Conservation (phyloP, 2,113 vertebrate species). For the Ictalurus punctatus region DNA sequence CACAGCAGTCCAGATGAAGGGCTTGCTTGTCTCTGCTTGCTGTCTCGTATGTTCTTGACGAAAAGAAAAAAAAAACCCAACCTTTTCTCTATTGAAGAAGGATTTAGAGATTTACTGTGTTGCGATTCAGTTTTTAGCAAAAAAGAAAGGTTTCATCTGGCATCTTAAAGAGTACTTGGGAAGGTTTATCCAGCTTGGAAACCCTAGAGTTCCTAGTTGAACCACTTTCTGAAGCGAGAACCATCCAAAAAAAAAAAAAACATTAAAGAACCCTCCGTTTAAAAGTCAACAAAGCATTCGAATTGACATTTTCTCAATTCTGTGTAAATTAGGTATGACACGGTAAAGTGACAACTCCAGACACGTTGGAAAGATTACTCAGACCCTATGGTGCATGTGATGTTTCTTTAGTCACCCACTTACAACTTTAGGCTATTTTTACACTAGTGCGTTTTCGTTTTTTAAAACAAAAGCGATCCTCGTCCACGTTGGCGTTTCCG, state of each 20-base stretch:
- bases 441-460: too few species aligned
- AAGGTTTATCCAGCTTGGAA: neutral
- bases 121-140: neutral
- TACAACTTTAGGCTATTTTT: too few species aligned
- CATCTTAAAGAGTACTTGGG: neutral
- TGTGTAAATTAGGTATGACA: neutral
- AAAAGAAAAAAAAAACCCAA: neutral
- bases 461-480: too few species aligned
- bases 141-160: neutral
- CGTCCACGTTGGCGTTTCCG: too few species aligned
- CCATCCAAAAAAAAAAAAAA: too few species aligned
- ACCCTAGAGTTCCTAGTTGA: neutral
- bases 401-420: neutral
- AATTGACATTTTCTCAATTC: neutral
- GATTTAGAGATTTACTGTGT: neutral
- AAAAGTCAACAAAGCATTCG: neutral
- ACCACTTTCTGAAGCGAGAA: too few species aligned
- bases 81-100: neutral
- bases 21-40: slow-evolving; percentile 12
- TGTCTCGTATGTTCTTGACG: neutral
- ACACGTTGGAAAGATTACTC: neutral
- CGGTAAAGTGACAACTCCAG: neutral
- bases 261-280: neutral
- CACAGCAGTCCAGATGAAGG: slow-evolving; percentile 30
- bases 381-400: neutral